Evolutionary conservation across 2,797 vertebrate species (phyloP).

Genomic region (Buceros bicornis): DNA sequence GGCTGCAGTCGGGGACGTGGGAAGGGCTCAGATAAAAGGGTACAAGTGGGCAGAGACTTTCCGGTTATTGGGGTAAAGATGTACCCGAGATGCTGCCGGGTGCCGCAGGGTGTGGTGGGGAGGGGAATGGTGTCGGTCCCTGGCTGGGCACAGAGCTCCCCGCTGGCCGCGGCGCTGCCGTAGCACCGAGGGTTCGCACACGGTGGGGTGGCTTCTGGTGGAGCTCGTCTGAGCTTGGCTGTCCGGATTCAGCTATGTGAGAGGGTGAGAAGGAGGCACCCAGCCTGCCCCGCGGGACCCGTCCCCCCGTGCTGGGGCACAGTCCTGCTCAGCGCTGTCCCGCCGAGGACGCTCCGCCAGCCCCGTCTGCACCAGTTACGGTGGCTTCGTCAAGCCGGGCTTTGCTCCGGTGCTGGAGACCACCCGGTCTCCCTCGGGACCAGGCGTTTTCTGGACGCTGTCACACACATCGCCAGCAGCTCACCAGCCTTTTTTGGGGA

Average conservation of each 20-base stretch:
- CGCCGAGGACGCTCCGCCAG: background rate
- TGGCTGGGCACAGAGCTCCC: rapidly evolving
- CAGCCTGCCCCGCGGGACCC: rapidly evolving
- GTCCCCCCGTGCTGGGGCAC: background rate
- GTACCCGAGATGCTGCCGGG: background rate
- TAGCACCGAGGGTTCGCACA: too few relatives aligned
- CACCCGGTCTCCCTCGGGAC: rapidly evolving
- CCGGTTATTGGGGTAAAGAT: background rate
- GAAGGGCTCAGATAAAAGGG: slow-evolving; percentile 14
- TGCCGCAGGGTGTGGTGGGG: rapidly evolving
- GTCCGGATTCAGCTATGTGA: rapidly evolving
- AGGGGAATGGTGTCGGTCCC: rapidly evolving
- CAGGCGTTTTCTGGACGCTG: background rate
- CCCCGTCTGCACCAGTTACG: rapidly evolving
- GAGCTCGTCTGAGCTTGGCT: background rate
- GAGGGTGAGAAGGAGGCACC: background rate
- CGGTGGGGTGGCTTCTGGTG: background rate
- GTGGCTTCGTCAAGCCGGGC: rapidly evolving
- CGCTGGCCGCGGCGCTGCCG: rapidly evolving
- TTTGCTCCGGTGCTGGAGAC: background rate
- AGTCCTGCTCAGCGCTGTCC: background rate
- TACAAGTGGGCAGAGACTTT: background rate
- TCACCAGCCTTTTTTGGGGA: background rate
- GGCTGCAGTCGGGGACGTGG: background rate
- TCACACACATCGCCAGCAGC: rapidly evolving